A percentile compares a stretch with the other conserved stretches of the same genome.
phyloP scores from a whole-genome alignment of 2,888 invertebrate genomes.

The Polyommatus iphigenia region DNA sequence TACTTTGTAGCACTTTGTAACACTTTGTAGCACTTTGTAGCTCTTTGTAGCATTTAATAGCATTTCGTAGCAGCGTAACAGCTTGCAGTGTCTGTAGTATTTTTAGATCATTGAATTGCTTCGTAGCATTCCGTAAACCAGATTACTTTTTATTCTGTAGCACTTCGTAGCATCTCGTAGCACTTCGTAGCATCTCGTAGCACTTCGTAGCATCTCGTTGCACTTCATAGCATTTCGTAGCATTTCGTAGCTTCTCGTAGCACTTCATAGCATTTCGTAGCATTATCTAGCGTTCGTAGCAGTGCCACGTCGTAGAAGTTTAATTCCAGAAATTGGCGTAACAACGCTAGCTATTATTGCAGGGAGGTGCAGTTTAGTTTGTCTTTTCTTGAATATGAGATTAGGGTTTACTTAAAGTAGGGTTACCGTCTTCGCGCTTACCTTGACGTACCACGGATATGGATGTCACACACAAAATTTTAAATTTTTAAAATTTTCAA shows the following conservation, averaged over 20 bases:
- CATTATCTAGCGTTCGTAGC: constrained; percentile 30
- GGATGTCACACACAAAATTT: background rate
- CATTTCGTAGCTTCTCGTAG: too few species aligned
- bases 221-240: background rate
- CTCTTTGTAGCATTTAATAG: too few species aligned
- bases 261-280: background rate
- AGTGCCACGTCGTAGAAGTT: constrained; percentile 11
- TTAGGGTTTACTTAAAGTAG: constrained; percentile 17
- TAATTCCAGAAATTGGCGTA: constrained; percentile 20
- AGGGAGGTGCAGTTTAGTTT: constrained; percentile 28
- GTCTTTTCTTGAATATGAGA: constrained; percentile 18
- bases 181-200: too few species aligned
- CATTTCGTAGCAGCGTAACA: too few species aligned
- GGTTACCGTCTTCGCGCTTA: background rate
- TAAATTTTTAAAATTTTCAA: background rate
- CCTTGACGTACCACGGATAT: background rate
- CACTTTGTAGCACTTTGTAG: too few species aligned
- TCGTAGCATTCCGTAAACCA: too few species aligned
- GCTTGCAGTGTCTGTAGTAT: too few species aligned
- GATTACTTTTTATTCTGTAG: too few species aligned
- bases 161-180: too few species aligned
- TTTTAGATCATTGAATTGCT: too few species aligned
- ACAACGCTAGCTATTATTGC: constrained; percentile 19
- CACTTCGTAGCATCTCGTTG: too few species aligned
- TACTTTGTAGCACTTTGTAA: too few species aligned